Conservation (phyloP, 1,140 invertebrate species). For the Drosophila truncata region DNA sequence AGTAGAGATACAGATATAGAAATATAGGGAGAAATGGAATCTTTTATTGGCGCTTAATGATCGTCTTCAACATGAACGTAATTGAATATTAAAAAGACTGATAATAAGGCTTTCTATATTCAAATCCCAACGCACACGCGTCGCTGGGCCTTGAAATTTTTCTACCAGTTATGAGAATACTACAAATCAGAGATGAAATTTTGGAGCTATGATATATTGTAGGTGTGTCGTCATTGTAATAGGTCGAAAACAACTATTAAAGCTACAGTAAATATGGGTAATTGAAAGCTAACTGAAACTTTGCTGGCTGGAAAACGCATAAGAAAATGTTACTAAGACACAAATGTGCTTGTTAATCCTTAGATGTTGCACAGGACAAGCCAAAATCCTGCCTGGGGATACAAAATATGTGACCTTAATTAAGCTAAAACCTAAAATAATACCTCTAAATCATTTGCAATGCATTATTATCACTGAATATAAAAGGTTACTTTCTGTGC, state of each 20-base stretch:
- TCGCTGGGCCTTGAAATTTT: constrained; percentile 47
- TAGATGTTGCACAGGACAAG: too few relatives aligned
- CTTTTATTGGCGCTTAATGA: constrained; percentile 51
- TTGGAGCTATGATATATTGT: constrained; percentile 2
- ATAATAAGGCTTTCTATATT: constrained; percentile 70
- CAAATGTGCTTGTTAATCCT: neutral
- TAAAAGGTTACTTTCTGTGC: too few relatives aligned
- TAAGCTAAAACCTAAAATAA: too few relatives aligned
- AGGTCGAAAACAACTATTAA: neutral
- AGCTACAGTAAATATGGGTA: neutral
- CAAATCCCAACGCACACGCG: constrained; percentile 30
- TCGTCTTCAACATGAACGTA: constrained; percentile 25
- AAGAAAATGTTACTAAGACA: neutral
- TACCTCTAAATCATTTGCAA: too few relatives aligned
- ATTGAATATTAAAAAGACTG: constrained; percentile 27
- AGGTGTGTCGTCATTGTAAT: neutral
- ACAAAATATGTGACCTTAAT: too few relatives aligned
- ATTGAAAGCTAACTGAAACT: neutral
- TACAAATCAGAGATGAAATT: constrained; percentile 35
- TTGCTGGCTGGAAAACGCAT: neutral
- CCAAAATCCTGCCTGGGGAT: neutral
- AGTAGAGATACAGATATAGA: neutral
- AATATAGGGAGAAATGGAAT: constrained; percentile 22
- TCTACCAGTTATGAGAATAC: constrained; percentile 37
- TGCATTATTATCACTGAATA: too few relatives aligned